These are phyloP conservation scores for Melanotaenia trifasciata DNA, from an alignment of 2,797 vertebrate genomes.

Conservation along the genomic window DNA sequence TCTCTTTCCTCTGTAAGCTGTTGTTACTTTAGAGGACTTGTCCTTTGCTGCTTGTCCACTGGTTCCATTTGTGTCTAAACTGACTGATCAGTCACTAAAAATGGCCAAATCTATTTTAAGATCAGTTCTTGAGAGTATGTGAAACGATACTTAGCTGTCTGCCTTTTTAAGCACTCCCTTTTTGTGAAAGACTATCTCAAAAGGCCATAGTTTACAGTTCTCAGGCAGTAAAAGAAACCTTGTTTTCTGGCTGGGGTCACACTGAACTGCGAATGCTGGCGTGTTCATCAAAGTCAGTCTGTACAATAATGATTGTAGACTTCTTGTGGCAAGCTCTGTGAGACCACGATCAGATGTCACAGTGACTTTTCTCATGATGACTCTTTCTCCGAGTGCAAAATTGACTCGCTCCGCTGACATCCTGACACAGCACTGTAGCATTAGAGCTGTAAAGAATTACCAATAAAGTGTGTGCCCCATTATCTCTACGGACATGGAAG, in stretches of 20 bases:
- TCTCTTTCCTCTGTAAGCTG: slow-evolving; percentile 16
- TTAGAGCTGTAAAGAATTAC: slow-evolving; percentile 23
- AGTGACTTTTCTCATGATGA: slow-evolving; percentile 54
- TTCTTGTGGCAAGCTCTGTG: slow-evolving; percentile 6
- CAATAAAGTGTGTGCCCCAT: slow-evolving; percentile 29
- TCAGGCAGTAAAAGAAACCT: slow-evolving; percentile 2
- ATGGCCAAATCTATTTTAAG: slow-evolving; percentile 25
- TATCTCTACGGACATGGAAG: slow-evolving; percentile 33
- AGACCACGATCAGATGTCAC: slow-evolving; percentile 54
- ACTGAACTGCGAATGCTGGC: background rate
- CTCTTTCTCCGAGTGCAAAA: slow-evolving; percentile 61
- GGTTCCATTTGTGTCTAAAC: slow-evolving; percentile 1
- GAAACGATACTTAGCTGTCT: background rate
- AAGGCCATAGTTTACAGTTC: slow-evolving; percentile 7
- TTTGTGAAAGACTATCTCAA: background rate
- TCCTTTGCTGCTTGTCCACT: background rate
- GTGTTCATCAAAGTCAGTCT: slow-evolving; percentile 42
- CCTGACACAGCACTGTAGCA: slow-evolving; percentile 34
- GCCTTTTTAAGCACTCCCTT: background rate
- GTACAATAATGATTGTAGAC: slow-evolving; percentile 34
- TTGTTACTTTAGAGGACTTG: slow-evolving; percentile 16
- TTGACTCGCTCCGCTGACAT: slow-evolving; percentile 55
- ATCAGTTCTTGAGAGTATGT: background rate
- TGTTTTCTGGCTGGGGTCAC: slow-evolving; percentile 45
- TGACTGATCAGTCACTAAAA: slow-evolving; percentile 34